Evolutionary conservation across 2,113 vertebrate species (phyloP).

Genomic region (Mirza zaza): DNA sequence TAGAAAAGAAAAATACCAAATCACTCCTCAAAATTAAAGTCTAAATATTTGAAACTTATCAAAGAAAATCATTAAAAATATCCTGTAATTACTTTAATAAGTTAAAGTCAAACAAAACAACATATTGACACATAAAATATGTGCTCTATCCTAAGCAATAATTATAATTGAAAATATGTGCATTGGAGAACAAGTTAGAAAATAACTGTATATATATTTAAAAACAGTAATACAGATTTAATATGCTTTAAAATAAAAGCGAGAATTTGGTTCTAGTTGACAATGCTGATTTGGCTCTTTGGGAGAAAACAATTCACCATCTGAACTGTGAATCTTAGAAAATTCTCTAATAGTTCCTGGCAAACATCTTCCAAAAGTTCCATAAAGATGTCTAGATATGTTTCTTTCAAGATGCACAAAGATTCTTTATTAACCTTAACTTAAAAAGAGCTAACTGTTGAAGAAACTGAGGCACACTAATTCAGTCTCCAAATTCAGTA

Average conservation of each 20-base stretch:
- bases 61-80: not conserved
- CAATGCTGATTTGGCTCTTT: slow-evolving; percentile 54
- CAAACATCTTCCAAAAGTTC: slow-evolving; percentile 16
- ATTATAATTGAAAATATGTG: not conserved
- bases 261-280: slow-evolving; percentile 53
- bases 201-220: slow-evolving; percentile 60
- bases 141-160: not conserved
- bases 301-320: slow-evolving; percentile 45
- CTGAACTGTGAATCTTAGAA: slow-evolving; percentile 46
- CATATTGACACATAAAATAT: not conserved
- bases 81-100: not conserved
- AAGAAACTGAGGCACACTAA: not conserved
- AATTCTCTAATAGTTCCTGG: slow-evolving; percentile 39
- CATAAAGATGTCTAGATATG: not conserved
- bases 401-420: not conserved
- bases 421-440: not conserved
- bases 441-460: not conserved
- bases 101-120: not conserved
- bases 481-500: not conserved
- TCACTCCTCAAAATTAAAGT: not conserved
- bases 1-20: not conserved
- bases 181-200: slow-evolving; percentile 55
- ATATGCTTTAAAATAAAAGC: slow-evolving; percentile 63
- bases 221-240: slow-evolving; percentile 51
- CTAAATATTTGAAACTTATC: not conserved